Percentiles rank a stretch among this genome's conserved stretches.
phyloP scores from a whole-genome alignment of 2,888 invertebrate genomes.

The Lasioglossum lativentre region DNA sequence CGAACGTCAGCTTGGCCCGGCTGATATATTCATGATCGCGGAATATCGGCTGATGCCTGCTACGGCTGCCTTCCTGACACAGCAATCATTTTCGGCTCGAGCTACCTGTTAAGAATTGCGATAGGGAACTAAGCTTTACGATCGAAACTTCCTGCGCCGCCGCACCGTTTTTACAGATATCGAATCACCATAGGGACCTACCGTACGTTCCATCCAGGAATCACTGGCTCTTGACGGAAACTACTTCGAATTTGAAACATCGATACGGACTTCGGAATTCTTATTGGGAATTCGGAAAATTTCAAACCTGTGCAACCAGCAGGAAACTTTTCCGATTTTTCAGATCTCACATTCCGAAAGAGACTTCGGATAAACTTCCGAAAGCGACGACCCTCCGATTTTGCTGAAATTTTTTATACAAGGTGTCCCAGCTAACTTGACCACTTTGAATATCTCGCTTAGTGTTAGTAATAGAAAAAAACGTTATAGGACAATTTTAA shows the following conservation, averaged over 20 bases:
- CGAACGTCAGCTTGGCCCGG: constrained; percentile 38
- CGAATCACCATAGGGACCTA: neutral
- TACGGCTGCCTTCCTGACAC: constrained; percentile 29
- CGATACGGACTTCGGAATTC: neutral
- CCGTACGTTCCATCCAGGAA: neutral
- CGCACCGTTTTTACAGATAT: neutral
- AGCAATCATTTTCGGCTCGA: constrained; percentile 40
- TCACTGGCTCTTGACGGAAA: neutral
- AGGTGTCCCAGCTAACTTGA: too few species aligned
- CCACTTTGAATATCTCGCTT: too few species aligned
- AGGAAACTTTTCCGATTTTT: neutral
- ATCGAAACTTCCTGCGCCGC: neutral
- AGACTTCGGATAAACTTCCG: too few species aligned
- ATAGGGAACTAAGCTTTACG: neutral
- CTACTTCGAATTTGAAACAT: neutral
- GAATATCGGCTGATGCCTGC: constrained; percentile 57
- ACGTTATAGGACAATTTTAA: too few species aligned
- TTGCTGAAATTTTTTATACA: too few species aligned
- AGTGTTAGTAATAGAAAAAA: too few species aligned
- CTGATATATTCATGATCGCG: constrained; percentile 55
- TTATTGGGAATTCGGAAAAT: neutral
- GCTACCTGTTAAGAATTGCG: neutral
- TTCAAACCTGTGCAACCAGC: neutral
- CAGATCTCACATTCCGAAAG: neutral
- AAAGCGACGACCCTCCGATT: too few species aligned